A percentile compares a stretch with the other conserved stretches of the same genome.
Evolutionary conservation across 1,140 invertebrate species (phyloP).

Genomic region (Uloborus diversus): DNA sequence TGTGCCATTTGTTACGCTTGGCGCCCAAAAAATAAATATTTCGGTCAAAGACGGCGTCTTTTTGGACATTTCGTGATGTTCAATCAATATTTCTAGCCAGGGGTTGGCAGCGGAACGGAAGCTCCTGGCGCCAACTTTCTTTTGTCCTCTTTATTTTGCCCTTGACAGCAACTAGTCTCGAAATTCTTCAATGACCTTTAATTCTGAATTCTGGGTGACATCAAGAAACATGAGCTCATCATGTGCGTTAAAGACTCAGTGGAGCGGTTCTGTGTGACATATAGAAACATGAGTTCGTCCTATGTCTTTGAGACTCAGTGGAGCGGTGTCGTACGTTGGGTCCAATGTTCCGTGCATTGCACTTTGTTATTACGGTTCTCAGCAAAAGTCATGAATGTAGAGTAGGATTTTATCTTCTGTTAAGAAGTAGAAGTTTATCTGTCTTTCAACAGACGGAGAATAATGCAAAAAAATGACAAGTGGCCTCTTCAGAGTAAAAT

Average conservation of each 20-base stretch:
- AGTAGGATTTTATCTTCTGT: no score
- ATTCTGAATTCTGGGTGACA: conserved; percentile 19
- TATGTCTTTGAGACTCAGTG: no score
- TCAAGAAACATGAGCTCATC: conserved; percentile 29
- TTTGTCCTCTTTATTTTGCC: conserved; percentile 29
- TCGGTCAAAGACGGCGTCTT: conserved; percentile 7
- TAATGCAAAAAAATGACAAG: no score
- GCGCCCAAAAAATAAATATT: conserved; percentile 51
- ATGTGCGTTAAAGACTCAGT: conserved; percentile 27
- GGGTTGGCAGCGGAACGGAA: conserved; percentile 26
- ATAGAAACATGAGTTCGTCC: no score
- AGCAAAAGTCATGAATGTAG: no score
- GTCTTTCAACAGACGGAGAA: no score
- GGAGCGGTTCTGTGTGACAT: no score
- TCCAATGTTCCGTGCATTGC: neutral
- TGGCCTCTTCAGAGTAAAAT: no score
- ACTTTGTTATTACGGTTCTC: neutral
- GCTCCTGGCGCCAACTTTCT: conserved; percentile 35
- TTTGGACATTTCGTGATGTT: conserved; percentile 41
- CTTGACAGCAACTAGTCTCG: conserved; percentile 45
- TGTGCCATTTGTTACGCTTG: conserved; percentile 46
- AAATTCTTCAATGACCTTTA: conserved; percentile 37
- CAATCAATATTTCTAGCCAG: conserved; percentile 42
- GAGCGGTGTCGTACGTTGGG: neutral
- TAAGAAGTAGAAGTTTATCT: no score